phyloP scores from a whole-genome alignment of 1,140 invertebrate species.

The Cydia splendana region DNA sequence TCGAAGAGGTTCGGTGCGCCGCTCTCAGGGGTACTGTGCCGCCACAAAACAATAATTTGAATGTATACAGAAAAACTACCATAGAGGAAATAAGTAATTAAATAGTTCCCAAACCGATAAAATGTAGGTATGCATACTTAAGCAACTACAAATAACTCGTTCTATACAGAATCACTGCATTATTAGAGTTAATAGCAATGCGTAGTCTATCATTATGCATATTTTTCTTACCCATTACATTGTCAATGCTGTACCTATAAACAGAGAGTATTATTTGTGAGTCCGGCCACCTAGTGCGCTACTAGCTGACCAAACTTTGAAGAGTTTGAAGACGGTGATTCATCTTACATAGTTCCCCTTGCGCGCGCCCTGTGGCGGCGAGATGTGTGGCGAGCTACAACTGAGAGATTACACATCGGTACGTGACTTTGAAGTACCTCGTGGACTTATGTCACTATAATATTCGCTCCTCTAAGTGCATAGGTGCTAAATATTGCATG shows the following conservation, averaged over 20 bases:
- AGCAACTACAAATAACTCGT: not conserved
- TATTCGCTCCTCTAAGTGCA: constrained; percentile 25
- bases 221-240: not conserved
- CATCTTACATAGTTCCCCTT: not conserved
- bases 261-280: not conserved
- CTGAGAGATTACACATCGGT: constrained; percentile 47
- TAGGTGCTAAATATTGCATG: constrained; percentile 18
- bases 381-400: constrained; percentile 51
- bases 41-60: not conserved
- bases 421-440: constrained; percentile 50
- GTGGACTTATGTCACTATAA: constrained; percentile 49
- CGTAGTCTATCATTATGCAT: constrained; percentile 11
- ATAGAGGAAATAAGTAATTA: constrained; percentile 9
- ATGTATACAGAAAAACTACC: not conserved
- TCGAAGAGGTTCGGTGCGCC: constrained; percentile 55
- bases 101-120: not conserved
- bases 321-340: constrained; percentile 25
- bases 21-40: constrained; percentile 28
- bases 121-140: not conserved
- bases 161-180: not conserved
- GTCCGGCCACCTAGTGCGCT: constrained; percentile 3
- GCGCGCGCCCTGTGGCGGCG: constrained; percentile 41
- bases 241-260: not conserved
- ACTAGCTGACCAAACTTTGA: constrained; percentile 21
- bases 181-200: constrained; percentile 4